Conservation (phyloP, 2,113 vertebrate genomes). For the Clarias macrocephalus region DNA sequence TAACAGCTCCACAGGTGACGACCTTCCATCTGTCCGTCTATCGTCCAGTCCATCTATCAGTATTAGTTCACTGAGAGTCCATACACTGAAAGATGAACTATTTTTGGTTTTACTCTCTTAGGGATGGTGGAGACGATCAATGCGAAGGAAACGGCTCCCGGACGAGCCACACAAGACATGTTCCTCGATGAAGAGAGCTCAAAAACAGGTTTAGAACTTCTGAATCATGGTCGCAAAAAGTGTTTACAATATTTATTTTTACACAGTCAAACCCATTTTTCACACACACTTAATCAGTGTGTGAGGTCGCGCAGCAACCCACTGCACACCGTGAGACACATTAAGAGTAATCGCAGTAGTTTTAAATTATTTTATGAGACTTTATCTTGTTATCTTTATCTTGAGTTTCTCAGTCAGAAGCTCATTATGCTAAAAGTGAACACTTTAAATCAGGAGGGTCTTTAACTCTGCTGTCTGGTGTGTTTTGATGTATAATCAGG, state of each 20-base stretch:
- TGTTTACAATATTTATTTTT: too few species aligned
- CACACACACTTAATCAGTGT: not conserved
- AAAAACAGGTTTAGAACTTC: constrained; percentile 73
- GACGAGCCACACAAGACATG: constrained; percentile 73
- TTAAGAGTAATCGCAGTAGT: not conserved
- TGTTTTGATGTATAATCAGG: constrained; percentile 68
- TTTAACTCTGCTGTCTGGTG: not conserved
- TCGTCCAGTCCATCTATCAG: too few species aligned
- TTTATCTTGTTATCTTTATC: not conserved
- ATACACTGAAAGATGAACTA: too few species aligned
- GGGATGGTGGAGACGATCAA: constrained; percentile 90
- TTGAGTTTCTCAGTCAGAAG: not conserved
- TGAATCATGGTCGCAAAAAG: not conserved
- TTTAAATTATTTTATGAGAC: not conserved
- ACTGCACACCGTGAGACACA: not conserved
- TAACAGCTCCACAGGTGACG: constrained; percentile 78
- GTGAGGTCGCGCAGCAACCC: not conserved
- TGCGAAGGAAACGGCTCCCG: constrained; percentile 88
- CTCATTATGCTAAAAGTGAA: too few species aligned
- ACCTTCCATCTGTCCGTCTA: not conserved
- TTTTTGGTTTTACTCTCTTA: constrained; percentile 59
- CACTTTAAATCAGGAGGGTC: not conserved
- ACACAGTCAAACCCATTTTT: too few species aligned
- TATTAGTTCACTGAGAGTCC: too few species aligned
- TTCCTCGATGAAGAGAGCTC: constrained; percentile 83